phyloP scores from a whole-genome alignment of 2,888 invertebrate species.

The Malacosoma neustria region DNA sequence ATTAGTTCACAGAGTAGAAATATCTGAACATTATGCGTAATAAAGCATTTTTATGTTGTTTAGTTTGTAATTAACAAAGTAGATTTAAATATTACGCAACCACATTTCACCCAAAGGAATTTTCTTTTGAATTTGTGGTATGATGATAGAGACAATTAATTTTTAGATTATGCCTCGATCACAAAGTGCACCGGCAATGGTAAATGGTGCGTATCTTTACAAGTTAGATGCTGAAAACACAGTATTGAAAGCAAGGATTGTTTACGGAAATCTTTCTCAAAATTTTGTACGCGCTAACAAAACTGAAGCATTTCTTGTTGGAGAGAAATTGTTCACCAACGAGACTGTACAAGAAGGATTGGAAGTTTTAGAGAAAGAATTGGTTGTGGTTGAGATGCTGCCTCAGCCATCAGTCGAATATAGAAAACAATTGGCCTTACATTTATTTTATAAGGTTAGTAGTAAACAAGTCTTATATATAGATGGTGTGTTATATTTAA shows the following conservation, averaged over 20 bases:
- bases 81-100: neutral
- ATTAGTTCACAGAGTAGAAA: too few relatives aligned
- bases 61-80: too few relatives aligned
- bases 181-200: slow-evolving; percentile 82
- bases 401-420: slow-evolving; percentile 74
- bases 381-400: slow-evolving; percentile 34
- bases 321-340: slow-evolving; percentile 47
- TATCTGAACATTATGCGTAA: neutral
- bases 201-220: slow-evolving; percentile 82
- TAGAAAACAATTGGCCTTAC: slow-evolving; percentile 70
- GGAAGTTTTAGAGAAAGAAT: slow-evolving; percentile 27
- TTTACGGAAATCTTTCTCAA: slow-evolving; percentile 73
- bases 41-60: neutral
- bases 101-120: too few relatives aligned
- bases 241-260: slow-evolving; percentile 53
- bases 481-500: too few relatives aligned
- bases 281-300: slow-evolving; percentile 53
- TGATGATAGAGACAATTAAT: too few relatives aligned
- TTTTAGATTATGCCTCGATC: slow-evolving; percentile 81
- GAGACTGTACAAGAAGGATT: slow-evolving; percentile 46
- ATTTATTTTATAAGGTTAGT: slow-evolving; percentile 78
- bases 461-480: too few relatives aligned
- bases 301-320: slow-evolving; percentile 63
- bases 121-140: too few relatives aligned
- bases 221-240: slow-evolving; percentile 19